Evolutionary conservation across 2,797 vertebrate genomes (phyloP), one percentile per base, ranked within the genome.

Genomic region (Sebastes dallii): DNA sequence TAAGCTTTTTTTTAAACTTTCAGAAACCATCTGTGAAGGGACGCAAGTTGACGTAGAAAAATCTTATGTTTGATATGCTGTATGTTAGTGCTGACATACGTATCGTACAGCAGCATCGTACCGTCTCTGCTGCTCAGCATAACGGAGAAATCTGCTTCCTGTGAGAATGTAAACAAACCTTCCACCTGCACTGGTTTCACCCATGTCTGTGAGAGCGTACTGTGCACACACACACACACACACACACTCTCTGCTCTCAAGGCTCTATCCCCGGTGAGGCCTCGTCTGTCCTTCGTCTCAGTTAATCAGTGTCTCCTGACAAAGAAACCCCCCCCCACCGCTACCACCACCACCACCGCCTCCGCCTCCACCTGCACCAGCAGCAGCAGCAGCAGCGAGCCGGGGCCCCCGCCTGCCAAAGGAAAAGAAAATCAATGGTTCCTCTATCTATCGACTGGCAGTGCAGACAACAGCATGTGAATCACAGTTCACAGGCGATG

Each of bases 281-380:
- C 88, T 78, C 59, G 79, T 83, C 80, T 59, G 82, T 87, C 88
- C 78, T 93, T 90, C 90, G 84, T 66, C 84, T 88, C 71, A 77
- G 85, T 93, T 95, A 95, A 95, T 95, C 92, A 93, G 89, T 93
- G 86, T 88, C 88, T 85, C 72, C 84, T 85, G 87, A 91, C 87
- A 94, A 90, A 90, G 83, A 78, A 77, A 27, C 60, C 64, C 8
- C 62, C 72, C 16, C 27, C 8, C 60, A 13, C 34, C 34, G 11
- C 34, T 12, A 13, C 36, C 36, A 13, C 36, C 12, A 2, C 36
- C 36, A 3, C 36, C 50, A 36, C 36, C 67, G 0, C 32, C 74
- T 20, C 50, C 80, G 6, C 42, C 16, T 3, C 16, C 42, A 1
- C 42, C 42, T 79, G 58, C 75, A 77, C 73, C 83, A 67, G 70